Base-by-base conservation (phyloP, 1,140 invertebrate species). In the Drosophila ironensis region DNA sequence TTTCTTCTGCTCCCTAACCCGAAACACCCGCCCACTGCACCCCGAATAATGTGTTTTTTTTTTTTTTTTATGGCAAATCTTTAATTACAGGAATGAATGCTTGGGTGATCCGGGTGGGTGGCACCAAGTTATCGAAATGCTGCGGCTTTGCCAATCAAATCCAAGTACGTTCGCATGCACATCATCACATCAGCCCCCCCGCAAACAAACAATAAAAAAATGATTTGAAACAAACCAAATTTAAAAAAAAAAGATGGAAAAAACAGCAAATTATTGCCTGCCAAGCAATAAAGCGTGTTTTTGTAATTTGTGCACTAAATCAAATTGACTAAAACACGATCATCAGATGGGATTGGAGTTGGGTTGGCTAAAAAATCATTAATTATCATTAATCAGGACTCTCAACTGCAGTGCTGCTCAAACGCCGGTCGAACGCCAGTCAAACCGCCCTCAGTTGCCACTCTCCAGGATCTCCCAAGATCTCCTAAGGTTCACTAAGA, bases 121-220 rank as follows among this genome's bases (percentile, higher is more conserved):
- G 8, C 2, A 5, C 56, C 27, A 48, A 63, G 59, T 63, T 38
- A 63, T 77, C 54, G 54, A 84, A 84, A 82, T 67, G 77, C 77
- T 61, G 56, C 38, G 59, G 73, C 72, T 72, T 12, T 30, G 28
- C n/a, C 30, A 9, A 22, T 11, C 9, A 14, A 40, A 8, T 19
- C n/a, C n/a, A n/a, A n/a, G n/a, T n/a, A n/a, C n/a, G n/a, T n/a
- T n/a, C n/a, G n/a, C n/a, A n/a, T n/a, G n/a, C n/a, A n/a, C n/a
- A n/a, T n/a, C n/a, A n/a, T n/a, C n/a, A n/a, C n/a, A n/a, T n/a
- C n/a, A n/a, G n/a, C n/a, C n/a, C n/a, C n/a, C n/a, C n/a, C n/a
- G n/a, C 14, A 30, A 45, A 33, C 7, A 9, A 19, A 30, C 8
- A 9, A 14, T 9, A 2, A n/a, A 35, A 11, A 64, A 47, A n/a